Percentiles rank a stretch among this genome's conserved stretches.
Evolutionary conservation across 1,140 invertebrate species (phyloP).

Genomic region (Thrips palmi): DNA sequence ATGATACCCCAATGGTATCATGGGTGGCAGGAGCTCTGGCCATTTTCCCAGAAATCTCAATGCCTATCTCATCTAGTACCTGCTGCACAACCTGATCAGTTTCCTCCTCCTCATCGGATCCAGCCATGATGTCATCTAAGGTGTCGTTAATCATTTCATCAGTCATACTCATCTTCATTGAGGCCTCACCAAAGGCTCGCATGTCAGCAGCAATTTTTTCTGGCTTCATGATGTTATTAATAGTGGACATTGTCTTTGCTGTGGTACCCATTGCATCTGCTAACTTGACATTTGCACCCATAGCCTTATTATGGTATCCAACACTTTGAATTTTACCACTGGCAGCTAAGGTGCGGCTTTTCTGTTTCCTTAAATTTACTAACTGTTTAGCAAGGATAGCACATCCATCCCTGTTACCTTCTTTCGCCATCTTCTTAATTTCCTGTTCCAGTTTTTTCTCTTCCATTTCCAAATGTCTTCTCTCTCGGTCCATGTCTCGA

Average conservation of each 20-base stretch:
- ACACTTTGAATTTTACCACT: slow-evolving; percentile 60
- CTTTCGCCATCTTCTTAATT: slow-evolving; percentile 73
- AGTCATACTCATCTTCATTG: slow-evolving; percentile 81
- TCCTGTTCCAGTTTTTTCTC: slow-evolving; percentile 81
- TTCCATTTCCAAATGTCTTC: slow-evolving; percentile 58
- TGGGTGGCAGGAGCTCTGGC: slow-evolving; percentile 38
- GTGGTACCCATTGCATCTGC: slow-evolving; percentile 72
- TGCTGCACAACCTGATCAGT: slow-evolving; percentile 67
- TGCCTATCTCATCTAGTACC: slow-evolving; percentile 89
- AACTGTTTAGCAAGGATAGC: slow-evolving; percentile 69
- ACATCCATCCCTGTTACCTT: slow-evolving; percentile 69
- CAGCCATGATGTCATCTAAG: slow-evolving; percentile 71
- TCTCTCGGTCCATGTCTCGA: slow-evolving; percentile 67
- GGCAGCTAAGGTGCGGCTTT: slow-evolving; percentile 59
- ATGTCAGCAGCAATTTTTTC: slow-evolving; percentile 62
- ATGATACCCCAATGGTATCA: too few relatives aligned
- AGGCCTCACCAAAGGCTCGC: slow-evolving; percentile 62
- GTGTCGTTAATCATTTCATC: slow-evolving; percentile 91
- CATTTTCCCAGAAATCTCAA: slow-evolving; percentile 81
- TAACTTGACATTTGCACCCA: slow-evolving; percentile 73
- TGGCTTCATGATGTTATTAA: slow-evolving; percentile 78
- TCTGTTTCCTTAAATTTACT: slow-evolving; percentile 71
- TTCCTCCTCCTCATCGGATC: slow-evolving; percentile 82
- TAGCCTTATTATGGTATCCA: slow-evolving; percentile 66
- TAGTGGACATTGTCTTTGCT: slow-evolving; percentile 68